Percentiles rank a stretch among this genome's conserved stretches.
Conservation (phyloP, 2,113 vertebrate species). For the Leucoraja erinaceus region DNA sequence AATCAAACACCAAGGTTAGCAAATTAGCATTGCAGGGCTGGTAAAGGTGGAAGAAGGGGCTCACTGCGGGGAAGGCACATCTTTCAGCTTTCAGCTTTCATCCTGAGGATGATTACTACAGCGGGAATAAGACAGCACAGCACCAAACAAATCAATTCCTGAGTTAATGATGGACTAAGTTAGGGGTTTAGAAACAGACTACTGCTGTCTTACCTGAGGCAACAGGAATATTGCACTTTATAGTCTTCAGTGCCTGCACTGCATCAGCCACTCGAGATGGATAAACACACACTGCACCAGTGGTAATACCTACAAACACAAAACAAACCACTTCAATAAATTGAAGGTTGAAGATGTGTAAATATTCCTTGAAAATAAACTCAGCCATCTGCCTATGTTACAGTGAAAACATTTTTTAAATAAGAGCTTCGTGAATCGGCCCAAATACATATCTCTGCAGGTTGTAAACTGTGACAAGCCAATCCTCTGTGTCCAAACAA, state of each 20-base stretch:
- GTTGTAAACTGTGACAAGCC: neutral
- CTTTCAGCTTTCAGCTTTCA: neutral
- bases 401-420: neutral
- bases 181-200: neutral
- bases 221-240: constrained; percentile 72
- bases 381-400: neutral
- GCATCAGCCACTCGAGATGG: constrained; percentile 77
- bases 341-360: neutral
- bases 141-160: neutral
- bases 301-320: constrained; percentile 65
- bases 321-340: neutral
- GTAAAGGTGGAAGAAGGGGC: neutral
- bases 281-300: constrained; percentile 83
- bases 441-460: neutral
- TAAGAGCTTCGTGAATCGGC: neutral
- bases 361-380: neutral
- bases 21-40: neutral
- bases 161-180: neutral
- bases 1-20: neutral
- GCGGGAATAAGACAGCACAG: neutral
- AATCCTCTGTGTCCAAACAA: neutral
- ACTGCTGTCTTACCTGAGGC: constrained; percentile 71
- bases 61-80: neutral
- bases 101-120: neutral
- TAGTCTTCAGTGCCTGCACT: constrained; percentile 65